Conservation (phyloP, 2,113 vertebrate genomes). For the Coracopsis vasa region DNA sequence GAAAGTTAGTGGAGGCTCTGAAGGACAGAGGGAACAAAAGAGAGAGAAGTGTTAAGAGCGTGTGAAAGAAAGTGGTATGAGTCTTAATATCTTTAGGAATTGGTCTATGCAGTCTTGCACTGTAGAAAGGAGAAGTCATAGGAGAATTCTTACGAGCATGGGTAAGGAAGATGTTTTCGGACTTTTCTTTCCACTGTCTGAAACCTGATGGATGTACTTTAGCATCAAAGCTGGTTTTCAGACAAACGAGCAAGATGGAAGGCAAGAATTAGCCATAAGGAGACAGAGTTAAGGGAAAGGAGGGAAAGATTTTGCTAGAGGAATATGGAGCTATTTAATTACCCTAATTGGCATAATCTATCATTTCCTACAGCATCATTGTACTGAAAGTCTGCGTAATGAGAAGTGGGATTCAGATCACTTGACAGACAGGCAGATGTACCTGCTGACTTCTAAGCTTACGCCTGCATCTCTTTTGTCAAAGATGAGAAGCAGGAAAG, state of each 20-base stretch:
- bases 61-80: background rate
- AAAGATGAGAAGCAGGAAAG: background rate
- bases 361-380: background rate
- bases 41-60: background rate
- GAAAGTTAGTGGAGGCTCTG: background rate
- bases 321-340: background rate
- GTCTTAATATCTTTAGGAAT: background rate
- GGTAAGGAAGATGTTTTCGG: background rate
- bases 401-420: background rate
- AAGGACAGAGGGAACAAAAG: background rate
- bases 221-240: background rate
- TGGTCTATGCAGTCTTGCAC: background rate
- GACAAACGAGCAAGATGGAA: background rate
- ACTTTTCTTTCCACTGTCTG: background rate
- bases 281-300: background rate
- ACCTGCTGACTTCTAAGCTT: constrained; percentile 33
- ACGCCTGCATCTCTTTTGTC: background rate
- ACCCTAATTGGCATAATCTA: background rate
- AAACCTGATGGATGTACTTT: background rate
- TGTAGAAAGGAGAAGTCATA: background rate
- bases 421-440: background rate
- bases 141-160: background rate
- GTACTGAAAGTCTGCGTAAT: background rate
- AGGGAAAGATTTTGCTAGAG: background rate
- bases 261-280: background rate